Conservation (phyloP, 2,888 invertebrate species). For the Ferdinandea cuprea region DNA sequence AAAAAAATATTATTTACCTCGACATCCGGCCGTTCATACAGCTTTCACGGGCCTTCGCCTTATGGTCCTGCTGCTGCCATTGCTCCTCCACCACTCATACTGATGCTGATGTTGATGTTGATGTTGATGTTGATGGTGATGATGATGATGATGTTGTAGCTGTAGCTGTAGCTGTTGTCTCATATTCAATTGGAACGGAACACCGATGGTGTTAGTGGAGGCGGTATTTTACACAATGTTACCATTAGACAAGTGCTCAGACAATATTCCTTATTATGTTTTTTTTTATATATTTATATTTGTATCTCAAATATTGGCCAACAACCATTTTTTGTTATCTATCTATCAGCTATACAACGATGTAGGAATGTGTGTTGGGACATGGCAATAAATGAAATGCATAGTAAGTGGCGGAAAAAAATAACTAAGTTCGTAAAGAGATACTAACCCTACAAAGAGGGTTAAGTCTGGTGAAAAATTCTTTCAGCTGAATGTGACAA, state of each 20-base stretch:
- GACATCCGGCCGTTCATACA: slow-evolving; percentile 24
- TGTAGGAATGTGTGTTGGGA: not conserved
- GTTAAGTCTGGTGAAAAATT: not conserved
- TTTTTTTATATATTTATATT: not conserved
- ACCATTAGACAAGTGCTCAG: slow-evolving; percentile 19
- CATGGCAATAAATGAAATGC: not conserved
- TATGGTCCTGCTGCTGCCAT: slow-evolving; percentile 37
- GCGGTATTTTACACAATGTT: slow-evolving; percentile 35
- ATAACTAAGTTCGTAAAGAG: not conserved
- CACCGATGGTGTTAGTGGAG: slow-evolving; percentile 47
- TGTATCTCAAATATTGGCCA: slow-evolving; percentile 28
- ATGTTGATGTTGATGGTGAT: slow-evolving; percentile 1
- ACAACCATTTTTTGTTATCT: slow-evolving; percentile 1
- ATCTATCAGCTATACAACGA: slow-evolving; percentile 4
- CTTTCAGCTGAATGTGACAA: not conserved
- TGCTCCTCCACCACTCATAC: not conserved
- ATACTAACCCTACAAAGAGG: not conserved
- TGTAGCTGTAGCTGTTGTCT: not conserved
- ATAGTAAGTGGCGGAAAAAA: not conserved
- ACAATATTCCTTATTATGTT: slow-evolving; percentile 24
- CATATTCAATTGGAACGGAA: slow-evolving; percentile 16
- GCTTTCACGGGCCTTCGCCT: slow-evolving; percentile 16
- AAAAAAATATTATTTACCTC: slow-evolving; percentile 69
- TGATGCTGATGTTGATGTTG: slow-evolving; percentile 24
- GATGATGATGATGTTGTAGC: not conserved